Percentiles rank a stretch among this genome's conserved stretches.
Conservation (phyloP, 1,140 invertebrate genomes). For the Spodoptera frugiperda region DNA sequence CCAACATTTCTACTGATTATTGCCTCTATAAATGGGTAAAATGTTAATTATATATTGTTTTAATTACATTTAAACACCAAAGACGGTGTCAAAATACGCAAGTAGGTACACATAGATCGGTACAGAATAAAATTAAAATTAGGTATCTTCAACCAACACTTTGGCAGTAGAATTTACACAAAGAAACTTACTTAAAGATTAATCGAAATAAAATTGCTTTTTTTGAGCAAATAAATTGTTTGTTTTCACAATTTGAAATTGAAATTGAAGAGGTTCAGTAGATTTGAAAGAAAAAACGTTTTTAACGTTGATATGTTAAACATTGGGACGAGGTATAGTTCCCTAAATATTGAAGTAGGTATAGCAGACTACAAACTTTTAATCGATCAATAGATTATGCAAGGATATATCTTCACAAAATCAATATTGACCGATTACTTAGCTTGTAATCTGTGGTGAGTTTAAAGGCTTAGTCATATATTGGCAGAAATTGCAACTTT, state of each 20-base stretch:
- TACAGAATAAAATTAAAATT: conserved; percentile 1
- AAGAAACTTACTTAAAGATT: conserved; percentile 1
- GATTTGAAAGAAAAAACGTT: conserved; percentile 54
- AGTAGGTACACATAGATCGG: not conserved
- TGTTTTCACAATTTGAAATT: conserved; percentile 17
- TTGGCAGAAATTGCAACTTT: too few relatives aligned
- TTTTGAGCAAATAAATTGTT: conserved; percentile 70
- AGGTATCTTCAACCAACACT: not conserved
- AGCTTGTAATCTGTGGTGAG: too few relatives aligned
- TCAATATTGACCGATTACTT: too few relatives aligned
- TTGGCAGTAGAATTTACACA: conserved; percentile 33
- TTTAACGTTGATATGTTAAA: conserved; percentile 62
- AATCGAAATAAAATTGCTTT: conserved; percentile 66
- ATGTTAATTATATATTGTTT: too few relatives aligned
- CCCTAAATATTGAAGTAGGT: conserved; percentile 17
- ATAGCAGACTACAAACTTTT: not conserved
- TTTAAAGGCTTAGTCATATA: too few relatives aligned
- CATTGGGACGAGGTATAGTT: conserved; percentile 51
- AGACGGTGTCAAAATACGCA: too few relatives aligned
- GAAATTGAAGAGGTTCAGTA: not conserved
- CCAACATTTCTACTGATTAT: too few relatives aligned
- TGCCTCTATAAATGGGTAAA: too few relatives aligned
- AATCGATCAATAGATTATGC: not conserved
- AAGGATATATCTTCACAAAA: too few relatives aligned
- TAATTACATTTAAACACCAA: too few relatives aligned